These are phyloP conservation scores for Capricornis sumatraensis DNA, from an alignment of 2,113 vertebrate species.

Conservation along the genomic window DNA sequence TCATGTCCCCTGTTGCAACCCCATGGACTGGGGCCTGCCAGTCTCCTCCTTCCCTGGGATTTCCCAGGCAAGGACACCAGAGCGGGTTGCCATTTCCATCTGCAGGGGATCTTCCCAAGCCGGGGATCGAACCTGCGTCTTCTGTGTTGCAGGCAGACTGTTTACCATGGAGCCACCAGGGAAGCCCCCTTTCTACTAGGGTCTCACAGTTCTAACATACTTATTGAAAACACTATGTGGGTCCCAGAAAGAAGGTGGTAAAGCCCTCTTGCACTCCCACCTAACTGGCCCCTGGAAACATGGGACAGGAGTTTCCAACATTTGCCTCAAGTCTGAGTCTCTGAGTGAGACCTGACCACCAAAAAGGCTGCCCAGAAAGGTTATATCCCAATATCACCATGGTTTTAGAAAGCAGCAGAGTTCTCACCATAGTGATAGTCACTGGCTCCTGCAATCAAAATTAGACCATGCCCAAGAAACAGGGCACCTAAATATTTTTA, in stretches of 20 bases:
- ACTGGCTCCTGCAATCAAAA: neutral
- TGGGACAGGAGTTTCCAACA: neutral
- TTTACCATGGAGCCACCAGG: neutral
- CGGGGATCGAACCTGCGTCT: neutral
- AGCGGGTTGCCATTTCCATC: neutral
- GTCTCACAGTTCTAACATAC: neutral
- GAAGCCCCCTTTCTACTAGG: neutral
- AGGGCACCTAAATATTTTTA: neutral
- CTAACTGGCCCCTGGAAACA: neutral
- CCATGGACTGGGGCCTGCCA: neutral
- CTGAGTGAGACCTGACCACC: neutral
- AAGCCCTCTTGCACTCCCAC: too few species aligned
- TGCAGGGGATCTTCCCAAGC: neutral
- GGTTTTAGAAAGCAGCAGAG: neutral
- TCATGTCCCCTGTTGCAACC: neutral
- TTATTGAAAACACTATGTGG: neutral
- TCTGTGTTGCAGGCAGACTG: neutral
- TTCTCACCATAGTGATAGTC: neutral
- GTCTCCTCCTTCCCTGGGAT: neutral
- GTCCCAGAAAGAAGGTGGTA: neutral
- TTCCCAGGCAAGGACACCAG: neutral
- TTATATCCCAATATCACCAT: neutral
- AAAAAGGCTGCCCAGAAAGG: neutral
- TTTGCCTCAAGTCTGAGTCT: neutral
- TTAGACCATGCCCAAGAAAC: neutral